A percentile compares a stretch with the other conserved stretches of the same genome.
phyloP scores from a whole-genome alignment of 2,113 vertebrate genomes.

The Myrmecobius fasciatus region DNA sequence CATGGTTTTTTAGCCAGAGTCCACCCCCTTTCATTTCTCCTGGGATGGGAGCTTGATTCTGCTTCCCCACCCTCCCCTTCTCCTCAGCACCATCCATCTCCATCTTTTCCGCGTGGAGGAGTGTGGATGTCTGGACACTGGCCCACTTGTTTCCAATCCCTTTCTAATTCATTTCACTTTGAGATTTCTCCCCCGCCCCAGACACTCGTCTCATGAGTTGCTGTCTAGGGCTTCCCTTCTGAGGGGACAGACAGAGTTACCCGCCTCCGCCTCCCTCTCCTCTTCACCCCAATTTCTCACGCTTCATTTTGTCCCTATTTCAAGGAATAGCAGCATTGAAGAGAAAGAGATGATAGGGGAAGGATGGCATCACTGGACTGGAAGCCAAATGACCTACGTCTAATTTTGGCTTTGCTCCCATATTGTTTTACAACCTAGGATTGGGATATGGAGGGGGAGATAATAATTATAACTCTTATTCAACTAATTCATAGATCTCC shows the following conservation, averaged over 20 bases:
- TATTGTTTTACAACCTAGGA: background rate
- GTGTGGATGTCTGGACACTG: conserved; percentile 73
- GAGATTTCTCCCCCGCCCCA: conserved; percentile 45
- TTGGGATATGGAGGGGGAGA: background rate
- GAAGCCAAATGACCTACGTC: background rate
- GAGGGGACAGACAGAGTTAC: conserved; percentile 56
- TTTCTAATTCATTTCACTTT: conserved; percentile 76
- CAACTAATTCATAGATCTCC: background rate
- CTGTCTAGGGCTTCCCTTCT: conserved; percentile 59
- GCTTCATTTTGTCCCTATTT: conserved; percentile 62
- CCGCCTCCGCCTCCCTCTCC: conserved; percentile 11
- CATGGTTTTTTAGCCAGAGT: background rate
- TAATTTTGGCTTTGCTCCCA: background rate
- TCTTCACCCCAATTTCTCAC: conserved; percentile 49
- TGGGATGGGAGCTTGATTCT: background rate
- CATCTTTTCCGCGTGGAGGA: conserved; percentile 68
- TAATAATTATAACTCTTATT: background rate
- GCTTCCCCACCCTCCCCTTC: conserved; percentile 9
- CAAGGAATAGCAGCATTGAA: background rate
- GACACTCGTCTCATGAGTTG: conserved; percentile 25
- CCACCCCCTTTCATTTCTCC: background rate
- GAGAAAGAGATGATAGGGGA: background rate
- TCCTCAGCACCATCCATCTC: conserved; percentile 67
- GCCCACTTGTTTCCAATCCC: conserved; percentile 73
- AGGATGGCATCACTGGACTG: background rate